A percentile compares a stretch with the other conserved stretches of the same genome.
Conservation (phyloP, 2,113 vertebrate genomes). For the Tragelaphus buxtoni region DNA sequence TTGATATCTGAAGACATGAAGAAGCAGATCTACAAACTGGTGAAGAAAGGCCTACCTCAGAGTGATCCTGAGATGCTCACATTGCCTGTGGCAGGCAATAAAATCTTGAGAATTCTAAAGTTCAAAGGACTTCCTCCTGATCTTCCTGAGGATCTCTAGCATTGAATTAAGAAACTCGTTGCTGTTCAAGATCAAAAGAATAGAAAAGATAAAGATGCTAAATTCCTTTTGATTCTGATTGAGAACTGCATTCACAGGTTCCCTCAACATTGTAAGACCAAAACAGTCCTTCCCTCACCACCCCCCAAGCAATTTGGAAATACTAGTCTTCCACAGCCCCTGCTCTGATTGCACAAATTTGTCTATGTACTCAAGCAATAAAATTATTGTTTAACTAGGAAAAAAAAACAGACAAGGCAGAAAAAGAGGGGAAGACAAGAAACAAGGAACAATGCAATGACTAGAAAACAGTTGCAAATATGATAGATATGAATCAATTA, state of each 20-base stretch:
- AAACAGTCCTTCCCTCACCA: background rate
- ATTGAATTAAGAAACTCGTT: background rate
- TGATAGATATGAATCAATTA: background rate
- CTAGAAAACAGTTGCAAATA: background rate
- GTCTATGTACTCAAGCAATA: background rate
- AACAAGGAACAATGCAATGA: background rate
- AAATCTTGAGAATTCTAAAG: background rate
- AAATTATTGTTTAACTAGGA: background rate
- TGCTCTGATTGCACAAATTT: background rate
- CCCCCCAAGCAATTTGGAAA: background rate
- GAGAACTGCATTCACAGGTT: background rate
- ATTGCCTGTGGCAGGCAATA: background rate
- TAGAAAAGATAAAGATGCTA: background rate
- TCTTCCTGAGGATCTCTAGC: background rate
- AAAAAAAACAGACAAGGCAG: background rate
- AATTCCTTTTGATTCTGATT: background rate
- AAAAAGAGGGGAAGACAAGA: background rate
- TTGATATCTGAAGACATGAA: background rate
- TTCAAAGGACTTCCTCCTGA: background rate
- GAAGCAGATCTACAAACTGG: background rate
- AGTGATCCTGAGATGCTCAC: background rate
- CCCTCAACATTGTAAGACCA: background rate
- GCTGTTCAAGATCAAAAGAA: background rate
- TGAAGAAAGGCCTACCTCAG: background rate
- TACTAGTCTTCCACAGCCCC: background rate